Evolutionary conservation across 2,113 vertebrate genomes (phyloP), one percentile per base, ranked within the genome.

Genomic region (Oreamnos americanus): DNA sequence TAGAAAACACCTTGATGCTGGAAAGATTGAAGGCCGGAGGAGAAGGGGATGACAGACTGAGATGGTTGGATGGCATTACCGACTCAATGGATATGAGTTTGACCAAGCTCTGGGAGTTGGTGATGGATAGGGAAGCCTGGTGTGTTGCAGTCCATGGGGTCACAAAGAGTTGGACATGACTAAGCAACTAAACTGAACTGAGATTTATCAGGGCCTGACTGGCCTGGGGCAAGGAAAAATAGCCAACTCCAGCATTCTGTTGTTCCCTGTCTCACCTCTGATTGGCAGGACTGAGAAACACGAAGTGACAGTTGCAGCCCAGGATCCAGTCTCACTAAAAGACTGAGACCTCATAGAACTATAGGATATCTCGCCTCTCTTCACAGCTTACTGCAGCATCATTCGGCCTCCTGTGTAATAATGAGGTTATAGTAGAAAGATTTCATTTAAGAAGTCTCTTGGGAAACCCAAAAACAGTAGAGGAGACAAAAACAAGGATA

Each of bases 151-250:
- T 36, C 9, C 64, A 21, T 71, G n/a, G n/a, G 9, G n/a, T 71
- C 2, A 0, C 64, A 36, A 36, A n/a, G 64, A 71, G 17, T 71
- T 0, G 0, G n/a, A 71, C 33, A 36, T 0, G 2, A 71, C n/a
- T 71, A 71, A 71, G 17, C 33, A 36, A 21, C n/a, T 36, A 5
- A 71, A 36, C 64, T 71, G n/a, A 36, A 71, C 19, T 71, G 64
- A n/a, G 43, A 30, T 79, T 79, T 81, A 36, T 45, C 43, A 28
- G 64, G 25, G 23, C n/a, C 57, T 62, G 10, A 53, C 14, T 15
- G 10, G 15, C 25, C 76, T 49, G 12, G 26, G 26, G 26, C 21
- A 58, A 71, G 25, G 33, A 30, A 87, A 71, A 81, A 53, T 58
- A 49, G 17, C 57, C 26, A 9, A 9, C 49, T 87, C 58, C 17